Percentiles rank a stretch among this genome's conserved stretches.
Evolutionary conservation across 2,113 vertebrate genomes (phyloP).

Genomic region (Oreamnos americanus): DNA sequence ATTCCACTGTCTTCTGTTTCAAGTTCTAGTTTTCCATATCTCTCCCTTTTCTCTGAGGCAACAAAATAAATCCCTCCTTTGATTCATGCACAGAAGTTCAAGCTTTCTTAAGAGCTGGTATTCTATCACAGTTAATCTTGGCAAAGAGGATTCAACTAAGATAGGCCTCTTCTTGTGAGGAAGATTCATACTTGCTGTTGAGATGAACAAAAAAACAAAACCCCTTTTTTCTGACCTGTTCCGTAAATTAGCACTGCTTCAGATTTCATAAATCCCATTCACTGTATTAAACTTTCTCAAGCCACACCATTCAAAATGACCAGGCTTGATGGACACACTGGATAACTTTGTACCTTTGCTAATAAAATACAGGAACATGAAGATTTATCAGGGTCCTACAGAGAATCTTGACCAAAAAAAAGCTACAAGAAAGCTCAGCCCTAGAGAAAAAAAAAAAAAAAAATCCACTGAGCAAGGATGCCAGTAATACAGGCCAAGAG

Average conservation of each 20-base stretch:
- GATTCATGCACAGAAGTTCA: background rate
- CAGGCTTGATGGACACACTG: background rate
- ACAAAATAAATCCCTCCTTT: background rate
- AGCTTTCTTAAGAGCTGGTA: background rate
- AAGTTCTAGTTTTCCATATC: background rate
- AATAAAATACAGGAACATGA: background rate
- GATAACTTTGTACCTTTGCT: background rate
- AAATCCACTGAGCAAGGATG: background rate
- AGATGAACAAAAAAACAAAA: background rate
- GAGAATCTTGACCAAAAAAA: background rate
- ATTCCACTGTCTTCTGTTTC: background rate
- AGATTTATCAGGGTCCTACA: background rate
- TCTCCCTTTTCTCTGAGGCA: background rate
- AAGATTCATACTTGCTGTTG: background rate
- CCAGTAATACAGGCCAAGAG: background rate
- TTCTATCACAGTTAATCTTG: background rate
- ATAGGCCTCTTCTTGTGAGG: background rate
- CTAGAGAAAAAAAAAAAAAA: background rate
- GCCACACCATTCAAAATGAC: background rate
- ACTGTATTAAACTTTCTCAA: background rate
- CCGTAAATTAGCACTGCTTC: background rate
- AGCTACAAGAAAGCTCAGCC: background rate
- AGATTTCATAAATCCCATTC: background rate
- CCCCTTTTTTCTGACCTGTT: background rate
- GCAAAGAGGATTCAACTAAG: background rate